phyloP scores from a whole-genome alignment of 35 echinoderm and acorn worm genomes.

The Ptychodera flava region DNA sequence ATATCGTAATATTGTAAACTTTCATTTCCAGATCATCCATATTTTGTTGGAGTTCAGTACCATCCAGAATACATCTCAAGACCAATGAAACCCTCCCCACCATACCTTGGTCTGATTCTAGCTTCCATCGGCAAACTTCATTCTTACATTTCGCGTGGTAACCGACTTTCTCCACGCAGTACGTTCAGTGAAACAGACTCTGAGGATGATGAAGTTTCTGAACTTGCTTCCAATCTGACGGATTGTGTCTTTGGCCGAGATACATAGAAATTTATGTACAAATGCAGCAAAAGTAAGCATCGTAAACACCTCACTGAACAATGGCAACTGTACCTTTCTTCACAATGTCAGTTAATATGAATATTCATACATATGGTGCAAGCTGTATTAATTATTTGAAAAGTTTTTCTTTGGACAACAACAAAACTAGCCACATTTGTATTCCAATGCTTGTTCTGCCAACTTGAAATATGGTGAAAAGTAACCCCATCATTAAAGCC shows the following conservation, averaged over 20 bases:
- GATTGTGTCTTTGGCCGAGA: neutral
- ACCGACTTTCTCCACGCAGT: slow-evolving; percentile 70
- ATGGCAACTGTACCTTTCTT: no score
- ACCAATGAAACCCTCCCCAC: slow-evolving; percentile 90
- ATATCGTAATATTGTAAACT: no score
- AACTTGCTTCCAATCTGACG: neutral
- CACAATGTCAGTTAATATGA: no score
- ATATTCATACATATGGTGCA: no score
- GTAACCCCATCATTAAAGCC: no score
- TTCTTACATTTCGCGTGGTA: slow-evolving; percentile 60
- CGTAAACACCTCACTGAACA: no score
- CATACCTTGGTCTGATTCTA: slow-evolving; percentile 90
- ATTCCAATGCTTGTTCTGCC: no score
- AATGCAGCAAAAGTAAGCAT: no score
- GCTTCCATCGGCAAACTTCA: slow-evolving; percentile 62
- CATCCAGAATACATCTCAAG: slow-evolving; percentile 96
- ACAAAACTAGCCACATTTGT: no score
- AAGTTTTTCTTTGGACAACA: no score
- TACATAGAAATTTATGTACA: neutral
- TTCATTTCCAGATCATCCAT: slow-evolving; percentile 64
- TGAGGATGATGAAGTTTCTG: slow-evolving; percentile 27
- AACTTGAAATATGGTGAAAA: no score
- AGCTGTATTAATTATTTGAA: no score
- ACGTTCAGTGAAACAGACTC: slow-evolving; percentile 60
- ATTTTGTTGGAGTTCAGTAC: slow-evolving; percentile 97